phyloP scores from a whole-genome alignment of 2,113 vertebrate genomes.

The Polypterus senegalus region DNA sequence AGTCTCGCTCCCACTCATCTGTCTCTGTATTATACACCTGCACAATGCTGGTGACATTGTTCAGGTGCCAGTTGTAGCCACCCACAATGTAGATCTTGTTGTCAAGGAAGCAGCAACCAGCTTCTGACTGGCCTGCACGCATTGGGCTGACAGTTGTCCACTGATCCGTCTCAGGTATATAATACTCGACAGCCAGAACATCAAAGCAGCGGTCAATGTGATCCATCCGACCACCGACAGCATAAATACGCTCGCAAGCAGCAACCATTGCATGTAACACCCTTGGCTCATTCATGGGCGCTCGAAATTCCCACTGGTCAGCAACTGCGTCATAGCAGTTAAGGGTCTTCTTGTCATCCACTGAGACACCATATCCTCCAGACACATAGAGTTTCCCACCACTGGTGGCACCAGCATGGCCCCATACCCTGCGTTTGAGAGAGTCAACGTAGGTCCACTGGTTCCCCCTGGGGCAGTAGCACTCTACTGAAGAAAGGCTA shows the following conservation, averaged over 20 bases:
- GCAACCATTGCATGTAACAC: slow-evolving; percentile 87
- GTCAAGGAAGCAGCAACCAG: slow-evolving; percentile 77
- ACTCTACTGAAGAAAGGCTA: slow-evolving; percentile 83
- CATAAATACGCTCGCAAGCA: slow-evolving; percentile 54
- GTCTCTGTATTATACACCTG: slow-evolving; percentile 91
- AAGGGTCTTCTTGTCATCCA: slow-evolving; percentile 85
- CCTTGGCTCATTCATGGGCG: slow-evolving; percentile 83
- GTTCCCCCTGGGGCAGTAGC: slow-evolving; percentile 78
- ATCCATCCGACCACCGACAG: slow-evolving; percentile 88
- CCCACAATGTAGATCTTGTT: slow-evolving; percentile 82
- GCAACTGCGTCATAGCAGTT: slow-evolving; percentile 69
- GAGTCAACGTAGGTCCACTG: slow-evolving; percentile 80
- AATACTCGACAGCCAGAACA: slow-evolving; percentile 81
- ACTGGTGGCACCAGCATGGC: slow-evolving; percentile 70
- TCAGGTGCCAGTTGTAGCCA: slow-evolving; percentile 95
- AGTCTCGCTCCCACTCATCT: slow-evolving; percentile 88
- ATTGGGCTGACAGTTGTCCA: slow-evolving; percentile 90
- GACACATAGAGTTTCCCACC: slow-evolving; percentile 75
- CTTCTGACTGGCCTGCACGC: slow-evolving; percentile 86
- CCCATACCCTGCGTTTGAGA: slow-evolving; percentile 85
- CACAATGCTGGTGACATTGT: slow-evolving; percentile 90
- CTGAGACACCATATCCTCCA: slow-evolving; percentile 82
- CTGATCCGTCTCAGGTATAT: slow-evolving; percentile 72
- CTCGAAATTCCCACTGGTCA: slow-evolving; percentile 80
- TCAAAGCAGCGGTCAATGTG: slow-evolving; percentile 91